Base-by-base conservation (phyloP, 1,140 invertebrate species). In the Saccostrea echinata region DNA sequence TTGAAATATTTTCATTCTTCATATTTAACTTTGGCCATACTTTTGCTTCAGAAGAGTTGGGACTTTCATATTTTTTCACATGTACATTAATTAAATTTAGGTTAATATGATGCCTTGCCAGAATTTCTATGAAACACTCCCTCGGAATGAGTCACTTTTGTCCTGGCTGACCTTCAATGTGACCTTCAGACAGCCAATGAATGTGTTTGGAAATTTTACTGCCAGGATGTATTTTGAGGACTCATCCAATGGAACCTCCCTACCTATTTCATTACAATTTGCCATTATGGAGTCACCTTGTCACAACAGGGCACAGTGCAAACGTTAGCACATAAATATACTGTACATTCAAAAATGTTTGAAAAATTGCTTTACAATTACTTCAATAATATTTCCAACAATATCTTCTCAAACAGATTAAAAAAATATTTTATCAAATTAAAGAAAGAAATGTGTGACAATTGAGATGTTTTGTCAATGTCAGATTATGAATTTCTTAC, bases 211-310 rank as follows among this genome's bases (percentile, higher is more conserved):
- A 27, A 80, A 87, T 68, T 84, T 83, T n/a, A 27, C 61, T n/a
- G n/a, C 64, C 18, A 86, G 68, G 57, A 53, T 87, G 18, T 89
- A 87, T 85, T 52, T 89, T 2, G 86, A 64, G 13, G 88, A 89
- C 53, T 27, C 43, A 1, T 64, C 61, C 8, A 84, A 86, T 61
- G 81, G 80, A 12, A 84, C 81, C 33, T 90, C 89, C 27, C 12
- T 84, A 12, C 71, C 89, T 12, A 82, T 84, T 18, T 88, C 87
- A 0, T 13, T 90, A 4, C 55, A 86, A 43, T 90, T 91, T 71
- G 84, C 76, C 18, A 68, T 91, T 0, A 88, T 91, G 89, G 89
- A 88, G 80, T 81, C 52, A 16, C 89, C 87, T 1, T 91, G 90
- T 90, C 61, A 87, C 11, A 90, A 91, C 57, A 68, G 71, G 35